Percentiles rank a stretch among this genome's conserved stretches.
Evolutionary conservation across 64 coral and sea anemone species (phyloP).

Genomic region (Hydrozoanthus tunicans): DNA sequence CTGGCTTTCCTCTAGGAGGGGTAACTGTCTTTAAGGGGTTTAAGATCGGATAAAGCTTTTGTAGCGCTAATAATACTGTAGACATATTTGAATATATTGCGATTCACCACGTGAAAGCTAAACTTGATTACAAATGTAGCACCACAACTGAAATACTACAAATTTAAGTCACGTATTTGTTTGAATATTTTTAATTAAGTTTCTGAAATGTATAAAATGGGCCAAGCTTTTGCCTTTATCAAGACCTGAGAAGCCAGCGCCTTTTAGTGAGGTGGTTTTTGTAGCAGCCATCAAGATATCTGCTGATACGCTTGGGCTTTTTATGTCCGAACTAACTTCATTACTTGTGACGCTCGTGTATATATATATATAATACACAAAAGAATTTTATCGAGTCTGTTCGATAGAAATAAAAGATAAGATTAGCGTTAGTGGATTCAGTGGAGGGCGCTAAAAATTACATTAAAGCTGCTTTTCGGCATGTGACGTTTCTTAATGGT

Average conservation of each 20-base stretch:
- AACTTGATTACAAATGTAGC: constrained; percentile 26
- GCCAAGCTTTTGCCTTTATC: neutral
- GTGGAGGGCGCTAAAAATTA: neutral
- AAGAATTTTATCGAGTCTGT: constrained; percentile 14
- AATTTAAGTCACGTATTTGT: constrained; percentile 20
- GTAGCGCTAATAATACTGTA: constrained; percentile 11
- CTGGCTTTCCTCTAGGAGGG: neutral
- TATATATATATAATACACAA: neutral
- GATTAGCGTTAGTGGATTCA: neutral
- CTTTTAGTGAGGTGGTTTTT: neutral
- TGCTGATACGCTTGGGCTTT: neutral
- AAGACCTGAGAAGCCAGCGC: neutral
- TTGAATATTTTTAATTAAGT: neutral
- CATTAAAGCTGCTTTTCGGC: constrained; percentile 28
- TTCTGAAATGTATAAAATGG: neutral
- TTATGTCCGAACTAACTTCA: constrained; percentile 18
- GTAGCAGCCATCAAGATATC: constrained; percentile 13
- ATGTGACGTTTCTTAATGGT: constrained; percentile 26
- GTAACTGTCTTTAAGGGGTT: constrained; percentile 18
- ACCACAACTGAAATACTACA: neutral
- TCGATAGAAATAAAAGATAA: neutral
- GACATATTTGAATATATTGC: constrained; percentile 20
- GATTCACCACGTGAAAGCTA: constrained; percentile 32
- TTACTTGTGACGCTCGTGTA: neutral
- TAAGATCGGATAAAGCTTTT: constrained; percentile 18